These are phyloP conservation scores for Gastrophysa polygoni DNA, from an alignment of 2,888 invertebrate species.

Conservation along the genomic window DNA sequence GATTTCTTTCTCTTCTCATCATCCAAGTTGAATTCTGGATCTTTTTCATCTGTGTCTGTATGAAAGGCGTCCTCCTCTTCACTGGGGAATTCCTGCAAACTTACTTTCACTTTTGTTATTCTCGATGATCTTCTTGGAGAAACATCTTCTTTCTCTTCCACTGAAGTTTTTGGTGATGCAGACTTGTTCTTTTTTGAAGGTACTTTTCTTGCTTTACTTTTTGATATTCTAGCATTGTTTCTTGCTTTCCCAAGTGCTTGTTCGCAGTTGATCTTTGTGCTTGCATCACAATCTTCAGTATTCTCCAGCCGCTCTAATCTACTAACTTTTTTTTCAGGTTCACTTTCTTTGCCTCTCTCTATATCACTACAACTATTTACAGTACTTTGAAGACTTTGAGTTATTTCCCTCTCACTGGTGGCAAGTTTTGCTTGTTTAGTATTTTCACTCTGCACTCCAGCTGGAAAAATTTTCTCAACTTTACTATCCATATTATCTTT, in stretches of 20 bases:
- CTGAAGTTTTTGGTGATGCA: background rate
- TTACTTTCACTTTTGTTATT: constrained; percentile 38
- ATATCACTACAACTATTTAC: background rate
- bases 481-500: too few species aligned
- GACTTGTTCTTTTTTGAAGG: constrained; percentile 5
- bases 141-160: constrained; percentile 4
- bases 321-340: background rate
- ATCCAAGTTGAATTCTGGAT: constrained; percentile 45
- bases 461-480: background rate
- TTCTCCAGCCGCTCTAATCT: constrained; percentile 1
- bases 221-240: background rate
- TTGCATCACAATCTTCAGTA: background rate
- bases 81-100: constrained; percentile 43
- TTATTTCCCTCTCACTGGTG: background rate
- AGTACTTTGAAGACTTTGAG: background rate
- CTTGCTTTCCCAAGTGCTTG: background rate
- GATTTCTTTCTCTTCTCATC: constrained; percentile 24
- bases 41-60: constrained; percentile 45
- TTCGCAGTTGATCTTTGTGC: background rate
- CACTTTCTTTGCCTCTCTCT: background rate
- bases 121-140: constrained; percentile 40
- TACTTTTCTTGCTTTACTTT: constrained; percentile 6
- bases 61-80: constrained; percentile 47
- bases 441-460: too few species aligned
- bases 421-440: background rate